phyloP scores from a whole-genome alignment of 2,888 invertebrate species.

The Himalopsyche japonica region DNA sequence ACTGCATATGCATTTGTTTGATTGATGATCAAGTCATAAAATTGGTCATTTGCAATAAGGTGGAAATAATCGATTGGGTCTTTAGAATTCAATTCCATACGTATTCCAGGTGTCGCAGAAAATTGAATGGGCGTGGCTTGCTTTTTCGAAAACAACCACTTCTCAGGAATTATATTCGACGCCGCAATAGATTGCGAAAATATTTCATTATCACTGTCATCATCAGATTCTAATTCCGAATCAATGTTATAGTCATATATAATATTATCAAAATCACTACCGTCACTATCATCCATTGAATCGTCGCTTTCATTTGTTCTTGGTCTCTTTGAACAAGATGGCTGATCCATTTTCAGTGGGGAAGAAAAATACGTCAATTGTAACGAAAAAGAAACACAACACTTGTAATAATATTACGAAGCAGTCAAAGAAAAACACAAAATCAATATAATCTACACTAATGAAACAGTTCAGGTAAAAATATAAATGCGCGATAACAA shows the following conservation, averaged over 20 bases:
- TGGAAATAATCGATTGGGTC: background rate
- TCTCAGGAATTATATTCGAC: background rate
- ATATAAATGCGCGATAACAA: background rate
- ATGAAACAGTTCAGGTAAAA: too few species aligned
- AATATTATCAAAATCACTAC: background rate
- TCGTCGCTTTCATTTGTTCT: background rate
- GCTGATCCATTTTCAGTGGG: too few species aligned
- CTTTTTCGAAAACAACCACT: background rate
- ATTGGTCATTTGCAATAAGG: background rate
- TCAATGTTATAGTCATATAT: background rate
- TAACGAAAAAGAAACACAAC: too few species aligned
- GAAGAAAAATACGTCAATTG: too few species aligned
- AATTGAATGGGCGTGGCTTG: background rate
- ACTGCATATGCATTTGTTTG: background rate
- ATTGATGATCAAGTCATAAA: background rate
- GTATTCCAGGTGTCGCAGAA: background rate
- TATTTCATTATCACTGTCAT: background rate
- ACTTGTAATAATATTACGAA: too few species aligned
- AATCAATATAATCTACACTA: too few species aligned
- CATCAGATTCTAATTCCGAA: background rate
- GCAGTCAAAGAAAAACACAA: too few species aligned
- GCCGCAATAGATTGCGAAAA: background rate
- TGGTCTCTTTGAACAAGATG: too few species aligned
- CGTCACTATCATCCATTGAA: background rate
- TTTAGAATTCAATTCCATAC: background rate